Evolutionary conservation across 2,797 vertebrate genomes (phyloP).

Genomic region (Rhyacichthys aspro): DNA sequence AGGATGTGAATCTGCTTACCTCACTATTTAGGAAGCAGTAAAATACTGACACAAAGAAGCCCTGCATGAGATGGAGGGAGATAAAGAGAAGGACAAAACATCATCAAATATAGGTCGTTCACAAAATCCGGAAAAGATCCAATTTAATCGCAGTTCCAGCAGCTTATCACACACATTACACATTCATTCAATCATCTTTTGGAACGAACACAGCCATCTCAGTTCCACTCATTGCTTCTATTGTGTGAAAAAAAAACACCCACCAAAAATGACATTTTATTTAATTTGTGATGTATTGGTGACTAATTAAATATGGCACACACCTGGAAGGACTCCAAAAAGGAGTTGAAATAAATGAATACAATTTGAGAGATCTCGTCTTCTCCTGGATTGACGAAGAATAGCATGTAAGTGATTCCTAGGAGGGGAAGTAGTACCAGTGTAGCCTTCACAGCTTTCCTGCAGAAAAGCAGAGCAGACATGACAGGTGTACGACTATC

Average conservation of each 20-base stretch:
- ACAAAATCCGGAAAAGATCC: conserved; percentile 25
- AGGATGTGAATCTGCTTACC: conserved; percentile 81
- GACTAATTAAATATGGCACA: neutral
- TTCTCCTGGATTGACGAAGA: conserved; percentile 93
- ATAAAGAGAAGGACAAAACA: conserved; percentile 26
- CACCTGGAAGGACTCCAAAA: conserved; percentile 95
- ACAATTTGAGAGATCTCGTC: conserved; percentile 90
- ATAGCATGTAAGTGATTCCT: conserved; percentile 96
- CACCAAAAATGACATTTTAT: neutral
- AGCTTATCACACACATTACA: conserved; percentile 30
- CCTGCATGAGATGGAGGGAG: conserved; percentile 74
- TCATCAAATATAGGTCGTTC: conserved; percentile 12
- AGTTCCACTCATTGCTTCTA: conserved; percentile 13
- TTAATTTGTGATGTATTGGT: neutral
- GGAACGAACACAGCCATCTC: conserved; percentile 7
- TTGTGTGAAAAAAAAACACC: conserved; percentile 2
- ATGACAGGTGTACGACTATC: neutral
- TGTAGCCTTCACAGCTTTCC: conserved; percentile 95
- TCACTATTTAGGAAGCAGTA: conserved; percentile 99
- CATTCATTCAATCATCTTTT: conserved; percentile 27
- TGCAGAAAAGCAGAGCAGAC: conserved; percentile 46
- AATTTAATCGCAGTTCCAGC: conserved; percentile 32
- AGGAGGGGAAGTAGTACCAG: conserved; percentile 92
- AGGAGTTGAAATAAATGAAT: conserved; percentile 96
- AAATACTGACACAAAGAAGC: conserved; percentile 98